A percentile compares a stretch with the other conserved stretches of the same genome.
These are phyloP conservation scores for Mastacembelus armatus DNA, from an alignment of 2,797 vertebrate species.

Conservation along the genomic window DNA sequence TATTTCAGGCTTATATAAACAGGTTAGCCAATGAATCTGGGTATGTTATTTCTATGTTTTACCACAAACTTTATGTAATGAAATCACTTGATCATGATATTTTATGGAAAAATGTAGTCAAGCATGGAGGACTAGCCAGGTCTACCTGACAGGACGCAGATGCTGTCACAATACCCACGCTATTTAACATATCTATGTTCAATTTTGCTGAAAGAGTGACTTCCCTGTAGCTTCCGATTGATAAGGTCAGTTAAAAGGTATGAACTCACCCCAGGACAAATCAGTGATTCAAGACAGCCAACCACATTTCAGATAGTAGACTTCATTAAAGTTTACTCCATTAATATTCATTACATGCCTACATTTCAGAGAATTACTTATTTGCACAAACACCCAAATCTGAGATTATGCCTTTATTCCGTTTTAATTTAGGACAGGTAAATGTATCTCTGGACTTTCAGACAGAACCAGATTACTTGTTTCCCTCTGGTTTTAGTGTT, in stretches of 20 bases:
- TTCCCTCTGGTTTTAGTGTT: neutral
- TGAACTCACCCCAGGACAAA: neutral
- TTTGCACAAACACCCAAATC: neutral
- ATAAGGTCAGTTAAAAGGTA: neutral
- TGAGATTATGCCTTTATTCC: neutral
- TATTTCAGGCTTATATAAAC: slow-evolving; percentile 12
- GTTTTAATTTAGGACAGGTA: too few species aligned
- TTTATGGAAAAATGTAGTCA: slow-evolving; percentile 22
- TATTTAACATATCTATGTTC: slow-evolving; percentile 17
- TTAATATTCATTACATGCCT: too few species aligned
- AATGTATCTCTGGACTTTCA: neutral
- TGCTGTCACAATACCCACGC: slow-evolving; percentile 7
- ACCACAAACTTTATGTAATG: neutral
- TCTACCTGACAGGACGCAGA: slow-evolving; percentile 25
- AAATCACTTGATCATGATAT: slow-evolving; percentile 9
- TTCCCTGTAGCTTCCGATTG: neutral
- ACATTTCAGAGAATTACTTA: too few species aligned
- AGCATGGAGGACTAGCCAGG: slow-evolving; percentile 2
- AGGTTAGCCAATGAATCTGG: slow-evolving; percentile 11
- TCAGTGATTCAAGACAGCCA: neutral
- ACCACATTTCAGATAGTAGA: neutral
- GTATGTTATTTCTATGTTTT: slow-evolving; percentile 17
- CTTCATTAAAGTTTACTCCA: neutral
- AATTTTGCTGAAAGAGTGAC: neutral
- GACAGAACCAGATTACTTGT: neutral